Base-by-base conservation (phyloP, 92 coral and sea anemone species). In the Porites lobata region DNA sequence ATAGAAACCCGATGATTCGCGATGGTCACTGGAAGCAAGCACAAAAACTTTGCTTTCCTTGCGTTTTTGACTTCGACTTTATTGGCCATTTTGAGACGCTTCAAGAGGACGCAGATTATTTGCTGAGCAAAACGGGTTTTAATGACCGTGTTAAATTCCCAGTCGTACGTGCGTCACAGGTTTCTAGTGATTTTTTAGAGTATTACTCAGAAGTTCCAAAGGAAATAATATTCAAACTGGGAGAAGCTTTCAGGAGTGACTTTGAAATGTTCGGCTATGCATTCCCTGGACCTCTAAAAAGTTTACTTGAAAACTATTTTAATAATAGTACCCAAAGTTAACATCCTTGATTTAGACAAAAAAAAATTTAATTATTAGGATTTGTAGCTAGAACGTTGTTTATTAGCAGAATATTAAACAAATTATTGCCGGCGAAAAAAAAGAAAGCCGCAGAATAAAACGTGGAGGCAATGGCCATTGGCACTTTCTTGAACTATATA, bases 211-310 rank as follows among this genome's bases (percentile, higher is more conserved):
- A 83, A 9, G 85, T 90, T 22, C 70, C 88, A 18, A 67, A 18
- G 1, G 90, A 90, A n/a, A 52, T 75, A 63, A 80, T 90, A 69
- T 64, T 58, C 47, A 64, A 61, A 47, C 52, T 90, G 20, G 74
- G 70, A 54, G 81, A 69, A 32, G 76, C 74, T 58, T 90, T 78
- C 21, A 75, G 70, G 65, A 78, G 47, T 15, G 93, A 90, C 65
- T 90, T 90, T 86, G 91, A 90, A 66, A 90, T 90, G 93, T 85
- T 85, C 69, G 82, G 91, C 24, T 90, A 90, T 75, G 64, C 69
- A 0, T 90, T 90, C 70, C 93, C 93, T 18, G 93, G 90, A 11
- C 80, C 74, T 26, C 68, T 90, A 15, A 74, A 66, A 81, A 21
- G 38, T 56, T 54, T 90, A n/a, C 76, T 90, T 59, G 19, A 17